These are phyloP conservation scores for Oreotrochilus melanogaster DNA, from an alignment of 2,113 vertebrate species.

Conservation along the genomic window DNA sequence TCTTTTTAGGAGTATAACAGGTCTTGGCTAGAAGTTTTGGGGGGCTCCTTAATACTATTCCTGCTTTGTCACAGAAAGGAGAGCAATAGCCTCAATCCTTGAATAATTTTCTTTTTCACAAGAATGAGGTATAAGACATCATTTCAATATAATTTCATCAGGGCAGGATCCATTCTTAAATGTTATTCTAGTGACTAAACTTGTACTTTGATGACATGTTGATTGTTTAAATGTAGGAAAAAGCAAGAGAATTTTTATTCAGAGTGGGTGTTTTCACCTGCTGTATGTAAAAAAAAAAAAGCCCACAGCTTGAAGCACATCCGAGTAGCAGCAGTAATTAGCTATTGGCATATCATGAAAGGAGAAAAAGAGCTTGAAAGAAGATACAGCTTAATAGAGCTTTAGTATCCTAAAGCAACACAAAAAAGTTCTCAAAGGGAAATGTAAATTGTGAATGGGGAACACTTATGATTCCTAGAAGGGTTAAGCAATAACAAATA, in stretches of 20 bases:
- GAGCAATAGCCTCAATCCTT: not conserved
- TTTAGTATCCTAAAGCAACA: not conserved
- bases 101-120: not conserved
- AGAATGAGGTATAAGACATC: not conserved
- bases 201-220: slow-evolving; percentile 40
- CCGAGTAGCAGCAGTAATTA: slow-evolving; percentile 21
- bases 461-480: not conserved
- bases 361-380: not conserved
- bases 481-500: not conserved
- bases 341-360: not conserved
- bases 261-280: slow-evolving; percentile 43
- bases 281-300: not conserved
- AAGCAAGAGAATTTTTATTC: slow-evolving; percentile 25
- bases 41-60: not conserved
- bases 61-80: not conserved
- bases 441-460: not conserved
- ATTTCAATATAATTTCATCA: not conserved
- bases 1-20: not conserved
- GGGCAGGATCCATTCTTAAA: not conserved
- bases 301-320: slow-evolving; percentile 1
- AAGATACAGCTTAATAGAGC: not conserved
- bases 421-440: not conserved
- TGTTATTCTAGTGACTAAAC: not conserved
- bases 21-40: not conserved
- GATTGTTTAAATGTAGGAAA: slow-evolving; percentile 53